Percentiles rank a stretch among this genome's conserved stretches.
These are phyloP conservation scores for Megastigmus dorsalis DNA, from an alignment of 2,888 invertebrate genomes.

Conservation along the genomic window DNA sequence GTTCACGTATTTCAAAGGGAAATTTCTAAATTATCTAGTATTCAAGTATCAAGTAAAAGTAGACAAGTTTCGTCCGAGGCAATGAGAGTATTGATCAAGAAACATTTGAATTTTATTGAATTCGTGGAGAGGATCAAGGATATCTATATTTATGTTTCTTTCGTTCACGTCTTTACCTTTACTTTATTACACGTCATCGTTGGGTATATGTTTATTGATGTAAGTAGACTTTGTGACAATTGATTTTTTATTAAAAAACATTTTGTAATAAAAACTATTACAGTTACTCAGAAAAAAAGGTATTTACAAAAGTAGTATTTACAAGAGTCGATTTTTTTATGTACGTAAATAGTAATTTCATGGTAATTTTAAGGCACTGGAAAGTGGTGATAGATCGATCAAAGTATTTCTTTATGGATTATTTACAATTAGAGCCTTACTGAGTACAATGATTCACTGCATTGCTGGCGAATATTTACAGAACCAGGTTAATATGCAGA, in stretches of 20 bases:
- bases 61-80: not conserved
- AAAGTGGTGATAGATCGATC: constrained; percentile 2
- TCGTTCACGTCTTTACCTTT: constrained; percentile 14
- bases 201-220: constrained; percentile 27
- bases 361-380: not conserved
- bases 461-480: constrained; percentile 15
- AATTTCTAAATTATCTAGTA: constrained; percentile 8
- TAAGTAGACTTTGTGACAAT: not conserved
- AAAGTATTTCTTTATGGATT: constrained; percentile 13
- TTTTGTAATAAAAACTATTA: too few relatives aligned
- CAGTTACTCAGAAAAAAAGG: too few relatives aligned
- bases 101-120: constrained; percentile 18
- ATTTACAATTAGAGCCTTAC: constrained; percentile 9
- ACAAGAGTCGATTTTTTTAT: too few relatives aligned
- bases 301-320: too few relatives aligned
- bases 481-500: constrained; percentile 6
- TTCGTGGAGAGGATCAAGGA: not conserved
- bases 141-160: constrained; percentile 2
- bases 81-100: not conserved
- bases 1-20: not conserved
- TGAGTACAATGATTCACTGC: constrained; percentile 5
- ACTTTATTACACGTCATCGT: constrained; percentile 21
- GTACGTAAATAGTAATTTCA: too few relatives aligned
- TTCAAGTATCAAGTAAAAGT: not conserved
- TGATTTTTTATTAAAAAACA: too few relatives aligned